phyloP scores from a whole-genome alignment of 2,888 invertebrate genomes.

The Hanleya hanleyi region DNA sequence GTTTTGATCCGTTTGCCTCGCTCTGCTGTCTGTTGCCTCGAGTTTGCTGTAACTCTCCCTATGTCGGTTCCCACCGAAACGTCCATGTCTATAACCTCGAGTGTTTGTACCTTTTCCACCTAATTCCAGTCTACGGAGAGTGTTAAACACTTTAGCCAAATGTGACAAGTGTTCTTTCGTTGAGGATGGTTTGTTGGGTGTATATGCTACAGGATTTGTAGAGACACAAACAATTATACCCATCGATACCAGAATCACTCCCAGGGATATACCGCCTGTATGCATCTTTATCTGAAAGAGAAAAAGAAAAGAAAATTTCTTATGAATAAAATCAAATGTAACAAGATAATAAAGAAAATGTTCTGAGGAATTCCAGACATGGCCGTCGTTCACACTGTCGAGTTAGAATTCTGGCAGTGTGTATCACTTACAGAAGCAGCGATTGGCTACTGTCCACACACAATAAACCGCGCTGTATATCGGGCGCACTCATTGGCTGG shows the following conservation, averaged over 20 bases:
- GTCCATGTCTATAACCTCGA: background rate
- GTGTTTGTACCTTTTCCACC: background rate
- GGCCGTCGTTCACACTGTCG: no score
- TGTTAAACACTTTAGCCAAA: constrained; percentile 5
- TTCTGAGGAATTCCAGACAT: no score
- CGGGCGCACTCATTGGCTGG: no score
- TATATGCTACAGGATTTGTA: background rate
- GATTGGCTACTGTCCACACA: no score
- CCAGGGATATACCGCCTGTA: background rate
- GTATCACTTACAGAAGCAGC: no score
- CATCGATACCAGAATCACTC: background rate
- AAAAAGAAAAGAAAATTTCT: no score
- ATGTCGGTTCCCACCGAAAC: background rate
- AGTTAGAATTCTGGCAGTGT: no score
- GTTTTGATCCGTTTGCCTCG: background rate
- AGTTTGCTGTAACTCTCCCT: background rate
- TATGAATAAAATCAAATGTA: no score
- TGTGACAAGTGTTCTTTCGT: background rate
- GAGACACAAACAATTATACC: background rate
- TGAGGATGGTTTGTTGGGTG: background rate
- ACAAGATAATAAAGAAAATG: no score
- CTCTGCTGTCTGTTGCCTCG: background rate
- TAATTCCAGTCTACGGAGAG: constrained; percentile 1
- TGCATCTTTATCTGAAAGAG: background rate
- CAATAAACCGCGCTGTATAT: no score